These are phyloP conservation scores for Automeris io DNA, from an alignment of 2,888 invertebrate genomes.

Conservation along the genomic window DNA sequence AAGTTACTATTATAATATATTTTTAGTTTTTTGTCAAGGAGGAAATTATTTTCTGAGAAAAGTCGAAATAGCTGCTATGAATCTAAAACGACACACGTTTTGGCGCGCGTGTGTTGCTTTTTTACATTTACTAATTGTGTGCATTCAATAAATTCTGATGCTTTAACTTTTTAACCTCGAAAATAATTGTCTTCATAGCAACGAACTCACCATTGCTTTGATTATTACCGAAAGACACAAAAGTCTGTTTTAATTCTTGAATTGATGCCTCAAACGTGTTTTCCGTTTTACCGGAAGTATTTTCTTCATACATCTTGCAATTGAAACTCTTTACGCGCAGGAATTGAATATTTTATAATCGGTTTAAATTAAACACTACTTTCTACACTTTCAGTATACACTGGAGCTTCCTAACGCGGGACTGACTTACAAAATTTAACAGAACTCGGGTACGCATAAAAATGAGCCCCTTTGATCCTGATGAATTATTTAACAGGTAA, in stretches of 20 bases:
- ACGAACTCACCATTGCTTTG: conserved; percentile 49
- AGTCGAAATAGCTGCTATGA: too few relatives aligned
- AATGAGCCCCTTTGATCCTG: conserved; percentile 57
- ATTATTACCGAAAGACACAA: conserved; percentile 52
- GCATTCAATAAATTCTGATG: too few relatives aligned
- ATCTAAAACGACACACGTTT: too few relatives aligned
- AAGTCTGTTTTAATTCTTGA: conserved; percentile 59
- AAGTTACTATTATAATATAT: too few relatives aligned
- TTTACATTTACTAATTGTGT: too few relatives aligned
- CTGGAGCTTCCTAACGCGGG: not conserved
- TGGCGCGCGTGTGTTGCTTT: too few relatives aligned
- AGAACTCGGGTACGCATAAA: conserved; percentile 28
- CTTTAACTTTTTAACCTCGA: too few relatives aligned
- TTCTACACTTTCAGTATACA: not conserved
- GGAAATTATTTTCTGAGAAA: too few relatives aligned
- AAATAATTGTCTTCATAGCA: too few relatives aligned
- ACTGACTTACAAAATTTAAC: not conserved
- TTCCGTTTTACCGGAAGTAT: conserved; percentile 35
- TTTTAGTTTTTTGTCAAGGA: too few relatives aligned
- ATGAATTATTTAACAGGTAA: conserved; percentile 50
- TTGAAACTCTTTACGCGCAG: too few relatives aligned
- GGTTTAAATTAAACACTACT: not conserved
- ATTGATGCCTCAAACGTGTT: conserved; percentile 63
- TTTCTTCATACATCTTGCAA: conserved; percentile 50
- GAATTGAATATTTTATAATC: not conserved